A percentile compares a stretch with the other conserved stretches of the same genome.
phyloP scores from a whole-genome alignment of 2,113 vertebrate genomes.

The Theristicus caerulescens region DNA sequence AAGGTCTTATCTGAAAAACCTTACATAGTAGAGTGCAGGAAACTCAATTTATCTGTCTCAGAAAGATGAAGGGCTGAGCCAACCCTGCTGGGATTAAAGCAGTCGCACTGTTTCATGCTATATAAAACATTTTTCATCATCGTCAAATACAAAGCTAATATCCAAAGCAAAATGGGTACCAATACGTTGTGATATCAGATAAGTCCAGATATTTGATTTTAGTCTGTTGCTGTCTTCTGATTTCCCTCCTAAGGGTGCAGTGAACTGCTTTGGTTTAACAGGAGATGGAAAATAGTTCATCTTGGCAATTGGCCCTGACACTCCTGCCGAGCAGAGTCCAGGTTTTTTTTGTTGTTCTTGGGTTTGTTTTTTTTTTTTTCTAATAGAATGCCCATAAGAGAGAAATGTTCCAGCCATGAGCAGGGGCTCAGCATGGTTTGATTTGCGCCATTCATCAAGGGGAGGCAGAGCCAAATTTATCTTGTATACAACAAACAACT shows the following conservation, averaged over 20 bases:
- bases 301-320: neutral
- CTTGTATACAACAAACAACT: neutral
- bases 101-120: neutral
- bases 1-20: neutral
- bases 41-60: neutral
- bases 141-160: neutral
- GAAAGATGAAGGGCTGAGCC: neutral
- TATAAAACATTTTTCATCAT: neutral
- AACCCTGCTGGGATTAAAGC: neutral
- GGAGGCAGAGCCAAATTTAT: neutral
- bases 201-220: constrained; percentile 3
- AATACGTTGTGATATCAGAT: neutral
- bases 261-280: neutral
- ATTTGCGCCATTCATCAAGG: neutral
- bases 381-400: neutral
- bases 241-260: neutral
- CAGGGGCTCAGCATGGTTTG: neutral
- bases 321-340: neutral
- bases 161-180: neutral
- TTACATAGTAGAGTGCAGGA: neutral
- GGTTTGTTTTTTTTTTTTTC: neutral
- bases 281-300: neutral
- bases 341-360: neutral
- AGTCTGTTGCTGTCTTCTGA: neutral
- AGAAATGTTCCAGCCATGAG: neutral